These are phyloP conservation scores for Drosophila micromelanica DNA, from an alignment of 1,140 invertebrate species.

Conservation along the genomic window DNA sequence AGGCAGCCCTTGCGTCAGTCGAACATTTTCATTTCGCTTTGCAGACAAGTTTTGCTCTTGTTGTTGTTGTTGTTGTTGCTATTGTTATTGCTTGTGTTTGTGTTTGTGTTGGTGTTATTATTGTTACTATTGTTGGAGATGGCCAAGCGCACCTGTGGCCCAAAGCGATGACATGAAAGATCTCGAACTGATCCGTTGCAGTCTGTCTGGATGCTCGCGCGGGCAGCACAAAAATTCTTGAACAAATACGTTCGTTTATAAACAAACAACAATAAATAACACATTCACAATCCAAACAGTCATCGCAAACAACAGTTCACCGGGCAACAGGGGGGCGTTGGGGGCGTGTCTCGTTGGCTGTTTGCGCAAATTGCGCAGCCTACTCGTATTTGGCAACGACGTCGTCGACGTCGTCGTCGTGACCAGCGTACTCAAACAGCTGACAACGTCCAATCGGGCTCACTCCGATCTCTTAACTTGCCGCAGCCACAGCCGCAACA, in stretches of 20 bases:
- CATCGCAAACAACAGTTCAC: not conserved
- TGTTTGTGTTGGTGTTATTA: not conserved
- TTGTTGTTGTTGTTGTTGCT: not conserved
- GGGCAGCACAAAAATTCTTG: constrained; percentile 22
- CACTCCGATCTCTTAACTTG: constrained; percentile 19
- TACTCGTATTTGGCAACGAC: constrained; percentile 44
- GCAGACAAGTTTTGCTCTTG: constrained; percentile 1
- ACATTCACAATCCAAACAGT: constrained; percentile 22
- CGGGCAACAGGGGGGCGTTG: not conserved
- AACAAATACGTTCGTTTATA: constrained; percentile 33
- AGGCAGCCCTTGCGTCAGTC: not conserved
- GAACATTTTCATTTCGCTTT: not conserved
- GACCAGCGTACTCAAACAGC: constrained; percentile 39
- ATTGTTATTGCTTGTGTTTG: not conserved
- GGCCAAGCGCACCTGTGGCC: constrained; percentile 12
- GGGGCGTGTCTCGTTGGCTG: constrained; percentile 24
- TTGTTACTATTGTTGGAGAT: constrained; percentile 5
- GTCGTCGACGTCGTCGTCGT: constrained; percentile 25
- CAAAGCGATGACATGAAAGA: constrained; percentile 3
- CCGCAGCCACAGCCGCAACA: too few relatives aligned
- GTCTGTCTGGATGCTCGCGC: constrained; percentile 1
- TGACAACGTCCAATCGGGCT: constrained; percentile 33
- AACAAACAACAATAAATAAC: constrained; percentile 38
- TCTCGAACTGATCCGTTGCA: constrained; percentile 22
- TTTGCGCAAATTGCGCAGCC: constrained; percentile 45